phyloP scores from a whole-genome alignment of 2,797 vertebrate genomes.

The Fringilla coelebs region DNA sequence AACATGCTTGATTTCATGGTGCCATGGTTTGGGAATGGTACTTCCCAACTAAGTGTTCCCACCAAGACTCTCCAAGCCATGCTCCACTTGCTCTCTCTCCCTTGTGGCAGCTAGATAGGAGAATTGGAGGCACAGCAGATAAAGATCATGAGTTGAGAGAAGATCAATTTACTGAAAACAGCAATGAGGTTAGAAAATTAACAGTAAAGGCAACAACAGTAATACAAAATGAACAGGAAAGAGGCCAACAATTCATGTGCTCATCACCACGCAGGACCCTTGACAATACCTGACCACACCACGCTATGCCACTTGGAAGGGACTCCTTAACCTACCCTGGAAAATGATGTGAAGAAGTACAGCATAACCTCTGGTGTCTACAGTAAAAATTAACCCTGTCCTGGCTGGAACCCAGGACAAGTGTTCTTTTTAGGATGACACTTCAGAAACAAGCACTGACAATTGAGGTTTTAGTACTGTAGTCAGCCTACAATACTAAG shows the following conservation, averaged over 20 bases:
- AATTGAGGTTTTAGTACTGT: not conserved
- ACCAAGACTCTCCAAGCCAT: not conserved
- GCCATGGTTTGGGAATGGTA: not conserved
- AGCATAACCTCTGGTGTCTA: not conserved
- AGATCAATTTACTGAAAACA: not conserved
- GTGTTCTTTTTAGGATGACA: not conserved
- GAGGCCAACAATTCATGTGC: not conserved
- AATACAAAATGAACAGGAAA: not conserved
- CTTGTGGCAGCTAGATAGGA: not conserved
- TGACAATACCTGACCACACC: not conserved
- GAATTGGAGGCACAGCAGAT: not conserved
- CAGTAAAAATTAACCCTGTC: not conserved
- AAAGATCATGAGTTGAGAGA: not conserved
- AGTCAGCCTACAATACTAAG: not conserved
- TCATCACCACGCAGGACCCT: not conserved
- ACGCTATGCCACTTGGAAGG: not conserved
- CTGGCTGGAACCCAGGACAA: not conserved
- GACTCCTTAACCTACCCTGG: not conserved
- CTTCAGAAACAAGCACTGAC: not conserved
- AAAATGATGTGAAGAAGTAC: not conserved
- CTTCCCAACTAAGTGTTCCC: not conserved
- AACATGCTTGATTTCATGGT: not conserved
- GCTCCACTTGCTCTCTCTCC: not conserved
- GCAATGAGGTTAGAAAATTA: not conserved
- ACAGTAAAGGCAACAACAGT: not conserved